These are phyloP conservation scores for Folsomia manolachei DNA, from an alignment of 2,888 invertebrate species.

Conservation along the genomic window DNA sequence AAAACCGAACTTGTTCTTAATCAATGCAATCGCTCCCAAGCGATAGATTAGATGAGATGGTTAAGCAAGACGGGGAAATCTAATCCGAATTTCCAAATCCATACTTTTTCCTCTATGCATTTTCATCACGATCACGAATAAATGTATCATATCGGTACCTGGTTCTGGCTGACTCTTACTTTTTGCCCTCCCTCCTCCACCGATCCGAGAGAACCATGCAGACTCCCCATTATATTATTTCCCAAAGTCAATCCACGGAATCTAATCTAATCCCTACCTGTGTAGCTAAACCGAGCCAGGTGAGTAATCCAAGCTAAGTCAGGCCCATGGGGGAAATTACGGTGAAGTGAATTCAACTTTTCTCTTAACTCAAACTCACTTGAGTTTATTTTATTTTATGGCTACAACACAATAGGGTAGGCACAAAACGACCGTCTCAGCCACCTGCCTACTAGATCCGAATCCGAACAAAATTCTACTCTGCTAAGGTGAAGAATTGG, in stretches of 20 bases:
- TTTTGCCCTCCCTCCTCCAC: neutral
- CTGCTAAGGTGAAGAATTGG: too few relatives aligned
- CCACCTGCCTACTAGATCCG: neutral
- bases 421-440: too few relatives aligned
- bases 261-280: constrained; percentile 5
- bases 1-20: too few relatives aligned
- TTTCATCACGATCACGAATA: too few relatives aligned
- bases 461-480: neutral
- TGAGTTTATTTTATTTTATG: too few relatives aligned
- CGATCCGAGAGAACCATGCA: neutral
- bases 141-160: constrained; percentile 1
- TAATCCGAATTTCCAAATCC: neutral
- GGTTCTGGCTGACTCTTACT: constrained; percentile 12
- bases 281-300: too few relatives aligned
- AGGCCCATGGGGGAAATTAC: constrained; percentile 4
- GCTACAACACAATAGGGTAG: too few relatives aligned
- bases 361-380: constrained; percentile 16
- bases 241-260: constrained; percentile 17
- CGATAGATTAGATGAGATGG: neutral
- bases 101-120: neutral
- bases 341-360: neutral
- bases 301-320: constrained; percentile 16
- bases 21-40: neutral
- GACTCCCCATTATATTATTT: neutral
- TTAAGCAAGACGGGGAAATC: neutral